These are phyloP conservation scores for Tapirus indicus DNA, from an alignment of 2,797 vertebrate species.

Conservation along the genomic window DNA sequence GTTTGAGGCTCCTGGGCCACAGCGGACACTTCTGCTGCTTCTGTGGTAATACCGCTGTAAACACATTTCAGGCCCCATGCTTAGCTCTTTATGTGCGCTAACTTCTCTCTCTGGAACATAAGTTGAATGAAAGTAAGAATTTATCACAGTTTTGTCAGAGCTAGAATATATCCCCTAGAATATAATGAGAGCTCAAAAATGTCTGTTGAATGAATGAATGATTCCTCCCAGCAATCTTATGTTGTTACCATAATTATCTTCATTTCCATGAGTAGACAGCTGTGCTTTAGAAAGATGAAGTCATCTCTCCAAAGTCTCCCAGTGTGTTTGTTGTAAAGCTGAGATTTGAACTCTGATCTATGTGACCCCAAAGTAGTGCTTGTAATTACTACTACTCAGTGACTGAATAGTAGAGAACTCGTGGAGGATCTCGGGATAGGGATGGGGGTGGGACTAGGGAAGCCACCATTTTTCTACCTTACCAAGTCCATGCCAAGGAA, in stretches of 20 bases:
- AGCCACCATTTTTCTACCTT: background rate
- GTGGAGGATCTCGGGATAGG: background rate
- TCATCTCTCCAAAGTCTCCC: background rate
- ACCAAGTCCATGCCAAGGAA: background rate
- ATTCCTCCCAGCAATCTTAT: background rate
- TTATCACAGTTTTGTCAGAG: background rate
- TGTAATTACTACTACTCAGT: background rate
- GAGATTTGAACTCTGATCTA: background rate
- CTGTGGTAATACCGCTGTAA: background rate
- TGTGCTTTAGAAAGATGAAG: slow-evolving; percentile 1
- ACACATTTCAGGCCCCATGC: background rate
- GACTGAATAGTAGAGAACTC: background rate
- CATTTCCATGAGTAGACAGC: background rate
- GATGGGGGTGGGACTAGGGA: background rate
- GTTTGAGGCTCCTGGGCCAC: background rate
- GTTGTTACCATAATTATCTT: background rate
- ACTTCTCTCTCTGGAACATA: background rate
- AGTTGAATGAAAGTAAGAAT: background rate
- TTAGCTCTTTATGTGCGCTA: background rate
- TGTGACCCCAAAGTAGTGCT: background rate
- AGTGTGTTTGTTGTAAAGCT: background rate
- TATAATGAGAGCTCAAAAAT: background rate
- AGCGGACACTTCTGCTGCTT: background rate
- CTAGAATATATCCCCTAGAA: background rate
- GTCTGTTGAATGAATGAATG: background rate